Evolutionary conservation across 2,113 vertebrate species (phyloP).

Genomic region (Menura novaehollandiae): DNA sequence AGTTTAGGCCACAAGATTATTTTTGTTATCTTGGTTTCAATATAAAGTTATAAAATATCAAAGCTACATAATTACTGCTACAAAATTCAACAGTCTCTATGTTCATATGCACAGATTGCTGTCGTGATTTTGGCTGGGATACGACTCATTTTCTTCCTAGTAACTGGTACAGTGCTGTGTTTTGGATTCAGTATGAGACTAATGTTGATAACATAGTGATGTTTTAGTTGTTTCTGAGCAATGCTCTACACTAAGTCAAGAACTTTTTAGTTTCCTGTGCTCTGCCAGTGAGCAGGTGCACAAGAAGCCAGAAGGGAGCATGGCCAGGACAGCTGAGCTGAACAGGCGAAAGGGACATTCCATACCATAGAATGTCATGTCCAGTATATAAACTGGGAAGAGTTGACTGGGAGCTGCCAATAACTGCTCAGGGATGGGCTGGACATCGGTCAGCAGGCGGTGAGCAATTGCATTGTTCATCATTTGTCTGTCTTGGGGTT

Average conservation of each 20-base stretch:
- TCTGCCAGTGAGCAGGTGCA: background rate
- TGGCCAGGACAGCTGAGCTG: background rate
- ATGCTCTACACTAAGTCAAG: too few relatives aligned
- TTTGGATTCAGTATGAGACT: background rate
- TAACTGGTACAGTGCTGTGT: background rate
- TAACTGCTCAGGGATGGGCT: background rate
- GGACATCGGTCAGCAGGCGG: too few relatives aligned
- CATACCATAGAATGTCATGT: rapidly evolving
- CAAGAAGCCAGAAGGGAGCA: too few relatives aligned
- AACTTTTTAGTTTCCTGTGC: background rate
- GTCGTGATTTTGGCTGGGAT: background rate
- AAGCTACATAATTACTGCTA: background rate
- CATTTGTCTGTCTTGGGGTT: background rate
- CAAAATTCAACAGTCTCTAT: background rate
- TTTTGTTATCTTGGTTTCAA: background rate
- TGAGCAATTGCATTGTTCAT: background rate
- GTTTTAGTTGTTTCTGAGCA: background rate
- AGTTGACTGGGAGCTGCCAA: background rate
- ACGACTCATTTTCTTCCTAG: background rate
- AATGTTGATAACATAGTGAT: background rate
- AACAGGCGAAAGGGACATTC: background rate
- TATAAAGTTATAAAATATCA: background rate
- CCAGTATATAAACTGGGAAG: background rate
- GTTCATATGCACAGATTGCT: background rate
- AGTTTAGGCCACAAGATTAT: background rate